These are phyloP conservation scores for Orientallactaga sibirica DNA, from an alignment of 2,797 vertebrate species.

Conservation along the genomic window DNA sequence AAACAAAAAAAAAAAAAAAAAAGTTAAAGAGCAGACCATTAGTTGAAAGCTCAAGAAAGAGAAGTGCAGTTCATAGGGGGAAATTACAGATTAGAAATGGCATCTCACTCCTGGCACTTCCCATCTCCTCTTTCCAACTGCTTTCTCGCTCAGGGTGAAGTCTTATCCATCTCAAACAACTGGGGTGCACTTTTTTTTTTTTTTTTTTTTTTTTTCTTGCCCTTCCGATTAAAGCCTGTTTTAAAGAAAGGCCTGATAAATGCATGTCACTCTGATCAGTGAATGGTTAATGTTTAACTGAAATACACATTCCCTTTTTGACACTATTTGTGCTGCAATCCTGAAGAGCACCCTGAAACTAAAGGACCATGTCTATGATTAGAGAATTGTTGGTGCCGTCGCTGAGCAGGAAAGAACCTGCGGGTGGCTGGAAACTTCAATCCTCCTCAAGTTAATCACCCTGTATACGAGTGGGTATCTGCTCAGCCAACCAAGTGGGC, in stretches of 20 bases:
- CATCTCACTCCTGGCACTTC: neutral
- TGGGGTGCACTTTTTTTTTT: neutral
- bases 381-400: neutral
- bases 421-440: neutral
- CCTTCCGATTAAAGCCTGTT: neutral
- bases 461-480: neutral
- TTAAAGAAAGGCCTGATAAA: neutral
- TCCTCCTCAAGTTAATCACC: conserved; percentile 1
- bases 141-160: neutral
- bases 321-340: conserved; percentile 29
- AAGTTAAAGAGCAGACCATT: neutral
- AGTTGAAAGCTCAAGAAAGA: neutral
- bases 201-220: neutral
- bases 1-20: too few species aligned
- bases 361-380: neutral
- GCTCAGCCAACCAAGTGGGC: neutral
- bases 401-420: neutral
- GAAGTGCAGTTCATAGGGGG: neutral
- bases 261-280: neutral
- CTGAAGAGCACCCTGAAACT: neutral
- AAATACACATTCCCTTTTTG: neutral
- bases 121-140: neutral
- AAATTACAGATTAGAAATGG: neutral
- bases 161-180: conserved; percentile 39
- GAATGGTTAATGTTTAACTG: neutral